These are phyloP conservation scores for Silurus aristotelis DNA, from an alignment of 2,797 vertebrate genomes.

Conservation along the genomic window DNA sequence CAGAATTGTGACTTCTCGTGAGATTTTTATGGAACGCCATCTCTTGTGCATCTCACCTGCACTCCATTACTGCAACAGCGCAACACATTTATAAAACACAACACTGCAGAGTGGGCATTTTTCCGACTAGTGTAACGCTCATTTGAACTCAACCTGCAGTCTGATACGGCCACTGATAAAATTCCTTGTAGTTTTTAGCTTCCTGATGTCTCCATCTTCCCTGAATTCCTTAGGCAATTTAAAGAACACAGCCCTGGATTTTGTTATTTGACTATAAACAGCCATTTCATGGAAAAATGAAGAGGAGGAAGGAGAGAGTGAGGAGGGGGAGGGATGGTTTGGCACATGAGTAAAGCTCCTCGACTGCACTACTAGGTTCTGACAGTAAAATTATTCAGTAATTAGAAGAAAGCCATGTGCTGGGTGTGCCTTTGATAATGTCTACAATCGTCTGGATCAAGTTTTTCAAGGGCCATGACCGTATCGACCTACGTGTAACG, in stretches of 20 bases:
- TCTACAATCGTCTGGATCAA: conserved; percentile 56
- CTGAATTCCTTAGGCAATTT: conserved; percentile 35
- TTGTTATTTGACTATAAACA: conserved; percentile 39
- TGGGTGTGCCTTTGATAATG: conserved; percentile 57
- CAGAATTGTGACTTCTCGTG: conserved; percentile 5
- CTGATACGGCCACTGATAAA: conserved; percentile 21
- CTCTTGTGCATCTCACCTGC: not conserved
- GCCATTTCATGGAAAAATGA: conserved; percentile 8
- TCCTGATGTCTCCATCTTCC: conserved; percentile 22
- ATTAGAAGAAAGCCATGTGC: conserved; percentile 44
- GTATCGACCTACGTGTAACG: conserved; percentile 60
- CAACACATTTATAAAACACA: not conserved
- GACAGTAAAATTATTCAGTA: conserved; percentile 34
- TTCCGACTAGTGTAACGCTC: not conserved
- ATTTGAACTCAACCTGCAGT: conserved; percentile 14
- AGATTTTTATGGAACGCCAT: not conserved
- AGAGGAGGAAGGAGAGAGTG: not conserved
- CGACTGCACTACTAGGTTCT: conserved; percentile 16
- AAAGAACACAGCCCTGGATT: conserved; percentile 10
- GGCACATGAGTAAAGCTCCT: conserved; percentile 4
- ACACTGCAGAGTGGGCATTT: not conserved
- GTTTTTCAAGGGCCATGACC: conserved; percentile 51
- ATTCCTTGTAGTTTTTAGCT: conserved; percentile 27
- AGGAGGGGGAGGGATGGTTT: not conserved
- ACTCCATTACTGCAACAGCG: not conserved